These are phyloP conservation scores for Slavum lentiscoides DNA, from an alignment of 2,888 invertebrate species.

Conservation along the genomic window DNA sequence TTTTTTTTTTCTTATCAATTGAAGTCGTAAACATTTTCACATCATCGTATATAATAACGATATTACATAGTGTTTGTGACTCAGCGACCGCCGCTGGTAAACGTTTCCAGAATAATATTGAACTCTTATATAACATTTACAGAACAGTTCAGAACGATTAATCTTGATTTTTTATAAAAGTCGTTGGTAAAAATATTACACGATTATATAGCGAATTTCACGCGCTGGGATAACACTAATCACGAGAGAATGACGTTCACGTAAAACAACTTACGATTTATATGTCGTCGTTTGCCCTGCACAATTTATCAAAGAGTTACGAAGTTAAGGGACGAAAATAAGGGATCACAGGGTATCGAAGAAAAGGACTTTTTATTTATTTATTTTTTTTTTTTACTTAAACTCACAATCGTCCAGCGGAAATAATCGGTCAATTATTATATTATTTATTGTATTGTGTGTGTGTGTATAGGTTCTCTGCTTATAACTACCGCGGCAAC, in stretches of 20 bases:
- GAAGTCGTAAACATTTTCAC: too few species aligned
- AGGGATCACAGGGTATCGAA: neutral
- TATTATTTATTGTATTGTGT: too few species aligned
- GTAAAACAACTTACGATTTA: conserved; percentile 9
- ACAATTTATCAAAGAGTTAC: neutral
- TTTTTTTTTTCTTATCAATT: too few species aligned
- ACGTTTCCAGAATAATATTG: neutral
- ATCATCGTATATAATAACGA: too few species aligned
- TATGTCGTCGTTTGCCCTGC: neutral
- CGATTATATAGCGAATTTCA: neutral
- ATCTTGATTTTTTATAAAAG: conserved; percentile 21
- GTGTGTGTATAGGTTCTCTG: neutral
- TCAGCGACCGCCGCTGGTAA: too few species aligned
- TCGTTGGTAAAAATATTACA: conserved; percentile 8
- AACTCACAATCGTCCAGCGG: neutral
- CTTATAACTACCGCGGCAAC: neutral
- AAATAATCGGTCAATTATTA: conserved; percentile 3
- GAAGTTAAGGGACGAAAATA: neutral
- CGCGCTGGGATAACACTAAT: conserved; percentile 6
- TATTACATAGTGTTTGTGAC: too few species aligned
- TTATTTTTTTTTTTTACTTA: neutral
- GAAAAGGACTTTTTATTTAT: neutral
- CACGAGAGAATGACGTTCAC: conserved; percentile 18
- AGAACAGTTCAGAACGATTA: neutral
- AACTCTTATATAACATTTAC: conserved; percentile 3